Percentiles rank a stretch among this genome's conserved stretches.
Conservation (phyloP, 53 echinoderm and acorn worm genomes). For the Patiria pectinifera region DNA sequence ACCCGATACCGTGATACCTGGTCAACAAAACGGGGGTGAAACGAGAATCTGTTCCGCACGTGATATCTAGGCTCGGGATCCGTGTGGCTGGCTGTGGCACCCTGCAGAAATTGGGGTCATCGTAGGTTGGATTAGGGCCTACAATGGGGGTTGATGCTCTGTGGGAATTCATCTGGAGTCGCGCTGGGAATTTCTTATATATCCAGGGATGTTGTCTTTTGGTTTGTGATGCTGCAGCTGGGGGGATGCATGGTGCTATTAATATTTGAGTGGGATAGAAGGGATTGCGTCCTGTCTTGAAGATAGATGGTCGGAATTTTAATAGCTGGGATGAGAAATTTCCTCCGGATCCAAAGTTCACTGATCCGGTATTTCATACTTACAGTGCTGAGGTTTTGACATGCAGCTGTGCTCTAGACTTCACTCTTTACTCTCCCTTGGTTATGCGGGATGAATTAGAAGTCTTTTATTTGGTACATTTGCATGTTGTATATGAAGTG, state of each 20-base stretch:
- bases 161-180: neutral
- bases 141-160: neutral
- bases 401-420: neutral
- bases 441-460: too few relatives aligned
- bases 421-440: neutral
- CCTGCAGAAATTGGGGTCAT: neutral
- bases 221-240: neutral
- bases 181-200: constrained; percentile 4
- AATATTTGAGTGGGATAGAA: neutral
- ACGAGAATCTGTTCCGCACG: neutral
- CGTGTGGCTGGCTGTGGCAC: neutral
- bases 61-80: too few relatives aligned
- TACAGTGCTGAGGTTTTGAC: neutral
- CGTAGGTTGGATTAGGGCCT: neutral
- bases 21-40: neutral
- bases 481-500: too few relatives aligned
- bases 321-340: constrained; percentile 7
- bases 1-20: neutral
- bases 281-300: neutral
- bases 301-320: constrained; percentile 40
- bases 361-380: neutral
- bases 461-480: too few relatives aligned
- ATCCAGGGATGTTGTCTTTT: neutral
- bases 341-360: neutral
- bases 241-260: neutral